phyloP scores from a whole-genome alignment of 2,797 vertebrate genomes.

The Botia kubotai region DNA sequence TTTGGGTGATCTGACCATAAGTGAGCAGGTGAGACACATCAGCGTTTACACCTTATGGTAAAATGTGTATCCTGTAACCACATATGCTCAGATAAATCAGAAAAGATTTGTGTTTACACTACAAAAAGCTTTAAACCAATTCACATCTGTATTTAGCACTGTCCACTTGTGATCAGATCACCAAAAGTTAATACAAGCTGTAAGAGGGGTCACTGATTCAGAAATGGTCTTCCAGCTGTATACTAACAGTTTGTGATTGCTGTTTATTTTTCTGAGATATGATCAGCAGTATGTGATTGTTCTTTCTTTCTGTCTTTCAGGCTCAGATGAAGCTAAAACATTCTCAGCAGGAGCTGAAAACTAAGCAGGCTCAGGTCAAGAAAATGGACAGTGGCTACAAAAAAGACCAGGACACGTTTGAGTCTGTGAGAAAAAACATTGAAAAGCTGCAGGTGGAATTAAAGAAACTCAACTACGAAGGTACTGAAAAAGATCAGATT shows the following conservation, averaged over 20 bases:
- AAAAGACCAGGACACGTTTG: conserved; percentile 83
- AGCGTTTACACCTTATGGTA: background rate
- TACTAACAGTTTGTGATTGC: background rate
- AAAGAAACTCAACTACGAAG: conserved; percentile 87
- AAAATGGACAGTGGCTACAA: conserved; percentile 91
- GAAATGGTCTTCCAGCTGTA: too few species aligned
- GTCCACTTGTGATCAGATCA: too few species aligned
- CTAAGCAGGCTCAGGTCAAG: conserved; percentile 89
- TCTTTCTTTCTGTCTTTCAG: conserved; percentile 68
- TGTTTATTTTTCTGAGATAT: background rate
- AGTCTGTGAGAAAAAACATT: conserved; percentile 78
- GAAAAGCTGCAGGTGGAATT: conserved; percentile 85
- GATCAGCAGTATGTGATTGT: background rate
- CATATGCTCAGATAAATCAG: background rate
- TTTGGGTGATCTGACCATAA: background rate
- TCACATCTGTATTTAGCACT: too few species aligned
- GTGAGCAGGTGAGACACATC: background rate
- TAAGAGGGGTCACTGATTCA: too few species aligned
- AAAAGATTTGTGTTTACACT: too few species aligned
- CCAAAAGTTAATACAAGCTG: too few species aligned
- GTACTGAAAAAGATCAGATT: conserved; percentile 65
- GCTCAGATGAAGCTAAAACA: conserved; percentile 93
- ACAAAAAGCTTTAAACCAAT: too few species aligned
- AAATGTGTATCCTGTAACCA: background rate
- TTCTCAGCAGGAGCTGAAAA: conserved; percentile 87